Evolutionary conservation across 2,888 invertebrate genomes (phyloP).

Genomic region (Drosophila birchii): DNA sequence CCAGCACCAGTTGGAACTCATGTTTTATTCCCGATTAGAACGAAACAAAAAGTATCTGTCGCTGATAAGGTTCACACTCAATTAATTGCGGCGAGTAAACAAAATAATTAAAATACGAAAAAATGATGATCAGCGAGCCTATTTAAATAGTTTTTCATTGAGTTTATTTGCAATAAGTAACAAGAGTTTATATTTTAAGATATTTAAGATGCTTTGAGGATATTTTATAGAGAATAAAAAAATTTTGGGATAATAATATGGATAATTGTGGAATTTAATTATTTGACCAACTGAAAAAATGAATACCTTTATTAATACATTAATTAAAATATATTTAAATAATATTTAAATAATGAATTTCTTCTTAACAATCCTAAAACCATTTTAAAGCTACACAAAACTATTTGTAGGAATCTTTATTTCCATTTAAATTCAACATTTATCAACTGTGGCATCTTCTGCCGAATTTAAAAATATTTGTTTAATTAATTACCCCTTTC

Average conservation of each 20-base stretch:
- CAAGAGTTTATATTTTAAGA: background rate
- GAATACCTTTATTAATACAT: background rate
- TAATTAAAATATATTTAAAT: too few species aligned
- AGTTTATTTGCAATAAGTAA: slow-evolving; percentile 4
- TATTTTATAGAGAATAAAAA: too few species aligned
- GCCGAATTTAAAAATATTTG: background rate
- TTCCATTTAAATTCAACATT: background rate
- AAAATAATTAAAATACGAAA: slow-evolving; percentile 46
- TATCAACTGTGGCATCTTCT: background rate
- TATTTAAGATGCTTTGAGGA: too few species aligned
- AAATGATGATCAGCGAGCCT: background rate
- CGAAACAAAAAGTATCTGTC: slow-evolving; percentile 15
- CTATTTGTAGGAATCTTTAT: background rate
- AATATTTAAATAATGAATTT: background rate
- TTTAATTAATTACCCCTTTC: background rate
- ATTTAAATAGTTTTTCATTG: slow-evolving; percentile 38
- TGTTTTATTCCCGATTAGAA: slow-evolving; percentile 24
- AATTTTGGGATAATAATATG: too few species aligned
- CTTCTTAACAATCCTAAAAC: background rate
- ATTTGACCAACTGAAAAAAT: background rate
- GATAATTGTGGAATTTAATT: background rate
- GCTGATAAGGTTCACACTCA: slow-evolving; percentile 33
- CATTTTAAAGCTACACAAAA: background rate
- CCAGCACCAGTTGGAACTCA: background rate
- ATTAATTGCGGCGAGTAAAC: slow-evolving; percentile 34